Evolutionary conservation across 2,888 invertebrate genomes (phyloP), one percentile per base, ranked within the genome.

Genomic region (Aspidiotus destructor): DNA sequence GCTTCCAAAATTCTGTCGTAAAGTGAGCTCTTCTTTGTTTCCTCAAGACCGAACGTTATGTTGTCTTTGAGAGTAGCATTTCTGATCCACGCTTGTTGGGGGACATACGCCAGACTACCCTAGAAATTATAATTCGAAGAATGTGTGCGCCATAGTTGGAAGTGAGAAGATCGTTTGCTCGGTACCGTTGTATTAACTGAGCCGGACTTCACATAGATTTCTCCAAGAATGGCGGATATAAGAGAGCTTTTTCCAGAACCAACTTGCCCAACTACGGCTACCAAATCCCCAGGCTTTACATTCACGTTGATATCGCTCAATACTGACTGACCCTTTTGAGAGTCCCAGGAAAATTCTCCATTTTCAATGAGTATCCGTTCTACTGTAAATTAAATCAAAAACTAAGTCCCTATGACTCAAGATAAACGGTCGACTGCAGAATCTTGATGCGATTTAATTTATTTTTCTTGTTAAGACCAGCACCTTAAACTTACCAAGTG

Each of bases 51-150:
- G 28, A 28, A 99, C 41, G 94, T 76, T 72, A 99, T 92, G 78
- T 98, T 98, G 75, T 96, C 89, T 74, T 87, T 85, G 41, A 98
- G 79, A 0, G 95, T 93, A 5, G 91, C 89, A 79, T 98, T 98
- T 79, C 97, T 97, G 69, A 98, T 97, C 98, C 98, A 98, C 0
- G 97, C 94, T 79, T 94, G 93, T 75, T 96, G 96, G 0, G 95
- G 85, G 1, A 94, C 93, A 77, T 93, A 95, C 0, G 94, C 94
- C 15, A 84, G 77, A 2, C 79, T 76, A n/a, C 85, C 84, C 79
- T 73, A 5, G 58, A 63, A 55, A 41, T 41, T 54, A 70, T 61
- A 57, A 62, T 57, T n/a, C 11, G 17, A 17, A 40, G 7, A 52
- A 13, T 41, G 28, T 65, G 8, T 11, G 58, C 5, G 28, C 28